A percentile compares a stretch with the other conserved stretches of the same genome.
These are phyloP conservation scores for Salarias fasciatus DNA, from an alignment of 2,797 vertebrate species.

Conservation along the genomic window DNA sequence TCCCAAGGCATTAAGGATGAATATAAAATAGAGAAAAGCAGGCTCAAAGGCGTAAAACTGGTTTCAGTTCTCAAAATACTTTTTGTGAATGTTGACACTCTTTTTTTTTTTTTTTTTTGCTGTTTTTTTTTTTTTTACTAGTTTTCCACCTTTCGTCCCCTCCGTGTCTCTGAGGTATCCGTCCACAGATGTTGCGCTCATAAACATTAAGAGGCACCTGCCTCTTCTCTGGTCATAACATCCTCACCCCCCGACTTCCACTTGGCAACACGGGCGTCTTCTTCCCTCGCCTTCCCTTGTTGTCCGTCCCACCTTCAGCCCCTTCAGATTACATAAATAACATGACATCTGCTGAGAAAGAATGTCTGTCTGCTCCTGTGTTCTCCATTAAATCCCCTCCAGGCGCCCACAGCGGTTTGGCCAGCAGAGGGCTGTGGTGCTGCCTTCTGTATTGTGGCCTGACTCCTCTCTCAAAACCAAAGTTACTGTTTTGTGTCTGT, in stretches of 20 bases:
- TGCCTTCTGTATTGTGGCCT: constrained; percentile 46
- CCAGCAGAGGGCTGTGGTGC: constrained; percentile 33
- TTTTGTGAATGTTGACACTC: too few relatives aligned
- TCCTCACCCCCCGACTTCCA: constrained; percentile 71
- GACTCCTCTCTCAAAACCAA: constrained; percentile 2
- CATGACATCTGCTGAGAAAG: constrained; percentile 78
- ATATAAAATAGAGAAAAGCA: too few relatives aligned
- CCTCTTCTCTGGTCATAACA: constrained; percentile 75
- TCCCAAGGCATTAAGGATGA: too few relatives aligned
- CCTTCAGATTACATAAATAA: constrained; percentile 80
- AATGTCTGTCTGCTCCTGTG: constrained; percentile 75
- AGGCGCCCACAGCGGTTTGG: constrained; percentile 52
- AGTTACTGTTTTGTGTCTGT: constrained; percentile 18
- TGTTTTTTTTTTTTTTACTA: too few relatives aligned
- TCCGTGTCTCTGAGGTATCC: constrained; percentile 59
- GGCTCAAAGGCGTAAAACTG: too few relatives aligned
- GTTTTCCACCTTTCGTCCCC: constrained; percentile 29
- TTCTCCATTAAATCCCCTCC: constrained; percentile 68
- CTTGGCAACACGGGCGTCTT: constrained; percentile 55
- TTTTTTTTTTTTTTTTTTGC: too few relatives aligned
- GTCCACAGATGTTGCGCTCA: constrained; percentile 74
- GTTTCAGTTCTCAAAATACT: too few relatives aligned
- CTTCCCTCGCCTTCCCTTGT: constrained; percentile 32
- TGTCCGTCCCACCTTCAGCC: constrained; percentile 49
- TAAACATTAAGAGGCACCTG: constrained; percentile 78